Conservation (phyloP, 1,140 invertebrate species). For the Calliphora vicina region DNA sequence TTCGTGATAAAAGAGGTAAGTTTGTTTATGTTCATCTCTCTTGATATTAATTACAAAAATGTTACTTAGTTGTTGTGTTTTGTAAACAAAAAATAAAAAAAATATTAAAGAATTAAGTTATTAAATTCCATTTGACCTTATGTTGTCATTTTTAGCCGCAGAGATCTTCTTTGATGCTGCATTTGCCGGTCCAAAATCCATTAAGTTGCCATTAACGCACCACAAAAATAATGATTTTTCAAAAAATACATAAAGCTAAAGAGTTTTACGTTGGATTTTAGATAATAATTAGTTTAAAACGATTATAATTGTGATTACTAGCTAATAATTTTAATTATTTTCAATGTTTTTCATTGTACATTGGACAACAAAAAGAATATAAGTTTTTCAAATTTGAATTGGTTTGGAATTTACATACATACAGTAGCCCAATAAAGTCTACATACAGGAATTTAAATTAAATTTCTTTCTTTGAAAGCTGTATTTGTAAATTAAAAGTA, state of each 20-base stretch:
- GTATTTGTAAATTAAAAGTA: too few relatives aligned
- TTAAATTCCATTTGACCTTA: constrained; percentile 7
- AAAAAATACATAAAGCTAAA: neutral
- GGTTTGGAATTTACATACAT: too few relatives aligned
- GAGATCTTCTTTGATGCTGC: neutral
- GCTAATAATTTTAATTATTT: neutral
- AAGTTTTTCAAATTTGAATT: too few relatives aligned
- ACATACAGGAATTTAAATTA: too few relatives aligned
- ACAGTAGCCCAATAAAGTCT: too few relatives aligned
- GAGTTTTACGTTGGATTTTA: neutral
- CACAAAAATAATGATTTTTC: neutral
- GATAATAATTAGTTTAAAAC: neutral
- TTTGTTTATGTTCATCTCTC: neutral
- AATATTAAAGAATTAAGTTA: neutral
- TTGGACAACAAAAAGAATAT: too few relatives aligned
- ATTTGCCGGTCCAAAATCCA: neutral
- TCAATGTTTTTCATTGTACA: neutral
- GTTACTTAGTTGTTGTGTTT: too few relatives aligned
- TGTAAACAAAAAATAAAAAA: too few relatives aligned
- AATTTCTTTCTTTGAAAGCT: too few relatives aligned
- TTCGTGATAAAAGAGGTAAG: constrained; percentile 30
- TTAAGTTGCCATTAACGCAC: neutral
- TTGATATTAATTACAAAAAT: too few relatives aligned
- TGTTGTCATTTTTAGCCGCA: neutral
- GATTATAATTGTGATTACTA: neutral